These are phyloP conservation scores for Apamea monoglypha DNA, from an alignment of 2,888 invertebrate genomes.

Conservation along the genomic window DNA sequence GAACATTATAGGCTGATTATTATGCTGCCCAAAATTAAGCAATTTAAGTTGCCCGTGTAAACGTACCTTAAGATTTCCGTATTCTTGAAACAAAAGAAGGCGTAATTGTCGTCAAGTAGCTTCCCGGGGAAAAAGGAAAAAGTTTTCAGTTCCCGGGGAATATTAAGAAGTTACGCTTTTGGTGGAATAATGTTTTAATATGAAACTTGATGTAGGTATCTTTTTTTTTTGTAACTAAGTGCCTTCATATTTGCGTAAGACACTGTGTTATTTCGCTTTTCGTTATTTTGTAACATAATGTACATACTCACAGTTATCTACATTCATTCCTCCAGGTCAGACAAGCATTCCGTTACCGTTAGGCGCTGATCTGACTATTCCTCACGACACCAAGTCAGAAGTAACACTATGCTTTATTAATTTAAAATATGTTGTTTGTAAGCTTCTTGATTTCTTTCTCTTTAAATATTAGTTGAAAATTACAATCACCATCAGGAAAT, in stretches of 20 bases:
- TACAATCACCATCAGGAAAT: too few species aligned
- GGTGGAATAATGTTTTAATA: background rate
- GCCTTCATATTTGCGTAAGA: background rate
- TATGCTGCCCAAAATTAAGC: background rate
- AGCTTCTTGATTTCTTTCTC: too few species aligned
- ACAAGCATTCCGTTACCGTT: too few species aligned
- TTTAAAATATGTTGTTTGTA: background rate
- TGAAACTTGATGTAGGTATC: constrained; percentile 3
- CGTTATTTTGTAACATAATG: too few species aligned
- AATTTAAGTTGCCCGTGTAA: background rate
- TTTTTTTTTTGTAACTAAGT: background rate
- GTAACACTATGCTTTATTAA: background rate
- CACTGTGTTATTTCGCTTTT: too few species aligned
- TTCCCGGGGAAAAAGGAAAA: constrained; percentile 3
- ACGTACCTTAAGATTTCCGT: background rate
- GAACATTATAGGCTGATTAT: background rate
- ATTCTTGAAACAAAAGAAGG: constrained; percentile 23
- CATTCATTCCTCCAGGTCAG: too few species aligned
- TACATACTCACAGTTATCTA: too few species aligned
- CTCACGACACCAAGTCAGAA: too few species aligned
- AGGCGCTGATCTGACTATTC: too few species aligned
- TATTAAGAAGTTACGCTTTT: constrained; percentile 10
- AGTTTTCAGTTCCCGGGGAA: constrained; percentile 16
- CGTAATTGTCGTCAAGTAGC: constrained; percentile 25
- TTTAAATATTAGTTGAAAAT: too few species aligned